A percentile compares a stretch with the other conserved stretches of the same genome.
These are phyloP conservation scores for Octopus sinensis DNA, from an alignment of 1,140 invertebrate genomes.

Conservation along the genomic window DNA sequence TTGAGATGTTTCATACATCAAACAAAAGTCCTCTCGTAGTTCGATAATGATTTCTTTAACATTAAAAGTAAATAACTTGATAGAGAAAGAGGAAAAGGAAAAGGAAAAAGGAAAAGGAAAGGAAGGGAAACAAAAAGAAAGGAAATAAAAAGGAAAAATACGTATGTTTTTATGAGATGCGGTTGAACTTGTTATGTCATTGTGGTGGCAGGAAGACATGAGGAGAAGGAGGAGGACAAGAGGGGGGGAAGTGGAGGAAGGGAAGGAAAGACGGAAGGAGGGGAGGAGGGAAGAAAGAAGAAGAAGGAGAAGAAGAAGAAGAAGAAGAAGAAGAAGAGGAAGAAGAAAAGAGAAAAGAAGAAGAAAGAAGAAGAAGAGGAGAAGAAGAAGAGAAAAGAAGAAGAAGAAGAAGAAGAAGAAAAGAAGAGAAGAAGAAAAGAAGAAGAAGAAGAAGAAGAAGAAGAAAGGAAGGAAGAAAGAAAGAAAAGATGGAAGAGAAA, in stretches of 20 bases:
- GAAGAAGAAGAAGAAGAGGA: neutral
- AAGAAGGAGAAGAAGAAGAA: neutral
- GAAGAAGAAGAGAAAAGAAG: neutral
- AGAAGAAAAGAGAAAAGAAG: neutral
- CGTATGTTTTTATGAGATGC: no score
- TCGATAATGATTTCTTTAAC: no score
- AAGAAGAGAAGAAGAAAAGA: neutral
- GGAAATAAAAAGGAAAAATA: slow-evolving; percentile 1
- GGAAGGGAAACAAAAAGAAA: slow-evolving; percentile 5
- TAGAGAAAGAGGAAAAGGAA: no score
- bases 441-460: neutral
- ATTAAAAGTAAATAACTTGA: no score
- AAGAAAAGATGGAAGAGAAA: neutral
- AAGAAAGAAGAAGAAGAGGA: neutral
- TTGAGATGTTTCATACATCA: no score
- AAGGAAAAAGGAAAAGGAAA: slow-evolving; percentile 16
- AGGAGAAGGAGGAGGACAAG: slow-evolving; percentile 10
- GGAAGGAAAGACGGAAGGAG: neutral
- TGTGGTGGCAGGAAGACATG: neutral
- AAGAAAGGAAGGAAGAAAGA: neutral
- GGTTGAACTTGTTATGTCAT: neutral
- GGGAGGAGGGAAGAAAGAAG: neutral
- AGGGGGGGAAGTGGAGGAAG: neutral
- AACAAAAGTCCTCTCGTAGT: no score
- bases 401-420: neutral